Conservation (phyloP, 2,888 invertebrate species). For the Dryadula phaetusa region DNA sequence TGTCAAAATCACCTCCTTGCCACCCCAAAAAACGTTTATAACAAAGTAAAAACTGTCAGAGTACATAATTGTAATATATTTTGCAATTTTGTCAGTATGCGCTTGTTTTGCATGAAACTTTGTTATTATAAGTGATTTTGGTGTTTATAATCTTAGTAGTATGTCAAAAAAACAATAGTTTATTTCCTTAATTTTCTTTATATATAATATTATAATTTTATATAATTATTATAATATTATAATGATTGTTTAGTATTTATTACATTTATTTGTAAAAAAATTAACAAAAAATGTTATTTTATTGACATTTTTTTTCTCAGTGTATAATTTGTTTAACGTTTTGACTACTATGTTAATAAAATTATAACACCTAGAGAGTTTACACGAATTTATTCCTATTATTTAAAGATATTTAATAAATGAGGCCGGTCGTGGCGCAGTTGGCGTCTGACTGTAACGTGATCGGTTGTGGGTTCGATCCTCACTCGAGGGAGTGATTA, state of each 20-base stretch:
- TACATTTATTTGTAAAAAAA: too few relatives aligned
- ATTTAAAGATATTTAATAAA: too few relatives aligned
- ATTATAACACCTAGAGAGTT: background rate
- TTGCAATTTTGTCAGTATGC: background rate
- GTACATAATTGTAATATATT: constrained; percentile 1
- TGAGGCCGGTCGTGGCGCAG: too few relatives aligned
- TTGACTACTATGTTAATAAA: constrained; percentile 17
- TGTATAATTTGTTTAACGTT: background rate
- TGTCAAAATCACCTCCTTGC: constrained; percentile 25
- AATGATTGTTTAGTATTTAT: too few relatives aligned
- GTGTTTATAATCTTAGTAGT: background rate
- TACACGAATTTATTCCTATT: too few relatives aligned
- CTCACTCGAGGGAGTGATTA: too few relatives aligned
- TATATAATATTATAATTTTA: too few relatives aligned
- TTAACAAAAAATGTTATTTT: background rate
- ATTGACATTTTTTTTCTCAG: background rate
- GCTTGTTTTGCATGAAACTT: constrained; percentile 22
- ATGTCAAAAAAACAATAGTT: background rate
- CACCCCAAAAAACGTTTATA: constrained; percentile 14
- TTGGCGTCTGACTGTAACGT: too few relatives aligned
- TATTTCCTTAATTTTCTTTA: background rate
- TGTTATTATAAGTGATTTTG: constrained; percentile 14
- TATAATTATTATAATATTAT: too few relatives aligned
- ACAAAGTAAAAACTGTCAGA: constrained; percentile 8
- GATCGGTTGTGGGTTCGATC: too few relatives aligned